Conservation (phyloP, 2,797 vertebrate species). For the Dicrostonyx torquatus region DNA sequence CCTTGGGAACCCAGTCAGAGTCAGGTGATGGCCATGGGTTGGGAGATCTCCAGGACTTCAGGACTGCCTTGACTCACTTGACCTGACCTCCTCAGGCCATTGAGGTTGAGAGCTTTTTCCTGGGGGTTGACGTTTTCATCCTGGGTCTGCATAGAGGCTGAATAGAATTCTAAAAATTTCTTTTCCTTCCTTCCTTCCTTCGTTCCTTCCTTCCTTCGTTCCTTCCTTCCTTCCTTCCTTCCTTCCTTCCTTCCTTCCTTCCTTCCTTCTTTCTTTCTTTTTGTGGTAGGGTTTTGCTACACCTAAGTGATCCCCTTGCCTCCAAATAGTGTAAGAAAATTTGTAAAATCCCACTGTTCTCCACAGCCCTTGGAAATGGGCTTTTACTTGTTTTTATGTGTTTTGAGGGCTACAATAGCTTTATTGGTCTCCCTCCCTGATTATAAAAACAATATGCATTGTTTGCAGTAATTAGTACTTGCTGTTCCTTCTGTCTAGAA, state of each 20-base stretch:
- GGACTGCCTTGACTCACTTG: neutral
- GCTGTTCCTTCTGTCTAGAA: conserved; percentile 62
- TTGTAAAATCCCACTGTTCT: conserved; percentile 14
- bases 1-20: neutral
- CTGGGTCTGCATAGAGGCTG: neutral
- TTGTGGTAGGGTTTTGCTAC: neutral
- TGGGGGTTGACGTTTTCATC: neutral
- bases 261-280: neutral
- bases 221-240: too few species aligned
- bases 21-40: neutral
- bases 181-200: too few species aligned
- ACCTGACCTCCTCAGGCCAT: too few species aligned
- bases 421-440: neutral
- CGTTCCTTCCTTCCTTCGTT: too few species aligned
- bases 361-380: neutral
- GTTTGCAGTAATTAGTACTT: conserved; percentile 36
- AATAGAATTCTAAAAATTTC: neutral
- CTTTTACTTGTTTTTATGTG: conserved; percentile 38
- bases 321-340: neutral
- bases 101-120: neutral
- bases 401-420: conserved; percentile 48
- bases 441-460: conserved; percentile 58
- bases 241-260: neutral
- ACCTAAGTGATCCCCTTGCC: neutral
- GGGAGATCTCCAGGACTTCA: neutral